phyloP scores from a whole-genome alignment of 1,140 invertebrate species.

The Ericerus pela region DNA sequence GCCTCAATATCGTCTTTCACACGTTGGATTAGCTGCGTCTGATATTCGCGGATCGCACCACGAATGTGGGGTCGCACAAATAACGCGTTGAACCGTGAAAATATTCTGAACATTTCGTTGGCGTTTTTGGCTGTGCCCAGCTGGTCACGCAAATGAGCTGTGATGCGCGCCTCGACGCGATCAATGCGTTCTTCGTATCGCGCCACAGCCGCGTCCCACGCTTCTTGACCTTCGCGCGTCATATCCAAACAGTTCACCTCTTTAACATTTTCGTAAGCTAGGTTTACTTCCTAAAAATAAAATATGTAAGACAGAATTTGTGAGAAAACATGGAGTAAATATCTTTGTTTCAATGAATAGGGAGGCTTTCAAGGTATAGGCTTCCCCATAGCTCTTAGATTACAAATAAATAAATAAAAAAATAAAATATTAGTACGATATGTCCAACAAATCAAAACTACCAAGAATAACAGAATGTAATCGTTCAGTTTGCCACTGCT shows the following conservation, averaged over 20 bases:
- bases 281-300: conserved; percentile 59
- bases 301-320: not conserved
- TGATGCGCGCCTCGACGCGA: conserved; percentile 81
- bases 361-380: too few species aligned
- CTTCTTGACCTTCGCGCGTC: conserved; percentile 85
- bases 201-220: conserved; percentile 90
- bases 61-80: conserved; percentile 97
- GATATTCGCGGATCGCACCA: conserved; percentile 96
- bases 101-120: conserved; percentile 97
- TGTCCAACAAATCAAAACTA: too few species aligned
- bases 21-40: conserved; percentile 95
- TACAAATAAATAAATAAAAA: not conserved
- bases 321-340: not conserved
- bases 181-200: conserved; percentile 94
- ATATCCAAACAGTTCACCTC: conserved; percentile 97
- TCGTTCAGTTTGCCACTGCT: too few species aligned
- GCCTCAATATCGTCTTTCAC: conserved; percentile 98
- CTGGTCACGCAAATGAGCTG: conserved; percentile 88
- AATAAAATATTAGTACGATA: not conserved
- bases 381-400: not conserved
- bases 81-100: conserved; percentile 93
- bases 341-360: too few species aligned
- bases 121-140: conserved; percentile 96
- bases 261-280: conserved; percentile 97
- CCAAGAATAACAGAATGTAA: too few species aligned